Evolutionary conservation across 2,888 invertebrate genomes (phyloP).

Genomic region (Melipona beecheii): DNA sequence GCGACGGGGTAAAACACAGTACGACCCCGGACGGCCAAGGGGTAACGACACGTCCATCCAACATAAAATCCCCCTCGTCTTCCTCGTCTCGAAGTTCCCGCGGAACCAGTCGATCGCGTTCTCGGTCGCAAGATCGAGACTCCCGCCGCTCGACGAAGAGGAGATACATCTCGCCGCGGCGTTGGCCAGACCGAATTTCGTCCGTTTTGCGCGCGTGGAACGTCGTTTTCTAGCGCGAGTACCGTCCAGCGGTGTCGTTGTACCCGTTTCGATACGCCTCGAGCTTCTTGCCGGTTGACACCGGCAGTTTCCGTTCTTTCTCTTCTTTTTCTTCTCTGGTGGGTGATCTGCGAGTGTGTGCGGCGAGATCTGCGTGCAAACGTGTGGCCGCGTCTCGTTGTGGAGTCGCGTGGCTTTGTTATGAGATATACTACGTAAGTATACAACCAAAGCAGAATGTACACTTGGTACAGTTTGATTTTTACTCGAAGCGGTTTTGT

Average conservation of each 20-base stretch:
- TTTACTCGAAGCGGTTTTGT: fast-evolving
- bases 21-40: constrained; percentile 79
- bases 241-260: constrained; percentile 20
- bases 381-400: constrained; percentile 3
- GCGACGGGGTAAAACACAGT: constrained; percentile 79
- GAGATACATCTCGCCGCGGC: neutral
- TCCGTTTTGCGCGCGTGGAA: neutral
- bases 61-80: neutral
- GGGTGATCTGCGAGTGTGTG: constrained; percentile 34
- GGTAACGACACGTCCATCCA: constrained; percentile 67
- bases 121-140: neutral
- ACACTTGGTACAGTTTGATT: neutral
- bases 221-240: neutral
- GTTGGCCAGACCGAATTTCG: neutral
- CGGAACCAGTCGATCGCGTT: constrained; percentile 17
- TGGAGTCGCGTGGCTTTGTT: constrained; percentile 62
- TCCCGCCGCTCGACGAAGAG: neutral
- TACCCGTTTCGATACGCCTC: constrained; percentile 4
- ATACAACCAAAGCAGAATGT: constrained; percentile 1
- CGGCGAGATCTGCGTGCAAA: neutral
- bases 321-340: constrained; percentile 18
- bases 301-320: constrained; percentile 10
- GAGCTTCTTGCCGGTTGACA: constrained; percentile 3
- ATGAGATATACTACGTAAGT: constrained; percentile 72
- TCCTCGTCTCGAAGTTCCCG: constrained; percentile 7